Conservation (phyloP, 2,797 vertebrate species). For the Gymnoscopelus microlampas region DNA sequence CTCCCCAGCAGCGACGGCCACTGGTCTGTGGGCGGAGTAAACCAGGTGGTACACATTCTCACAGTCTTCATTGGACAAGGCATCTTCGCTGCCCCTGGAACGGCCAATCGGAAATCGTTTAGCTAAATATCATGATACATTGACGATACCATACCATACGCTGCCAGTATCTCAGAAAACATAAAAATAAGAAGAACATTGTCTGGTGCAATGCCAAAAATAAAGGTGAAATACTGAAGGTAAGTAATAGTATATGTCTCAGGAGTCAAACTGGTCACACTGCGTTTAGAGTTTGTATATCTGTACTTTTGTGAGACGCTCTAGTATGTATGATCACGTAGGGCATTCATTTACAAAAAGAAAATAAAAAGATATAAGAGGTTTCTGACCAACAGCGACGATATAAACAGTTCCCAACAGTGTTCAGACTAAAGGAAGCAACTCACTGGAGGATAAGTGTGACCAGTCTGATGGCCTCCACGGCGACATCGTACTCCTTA, state of each 20-base stretch:
- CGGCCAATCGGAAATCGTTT: slow-evolving; percentile 21
- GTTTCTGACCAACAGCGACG: no score
- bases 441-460: slow-evolving; percentile 98
- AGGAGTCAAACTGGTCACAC: neutral
- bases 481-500: slow-evolving; percentile 98
- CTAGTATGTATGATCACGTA: no score
- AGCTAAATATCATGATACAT: neutral
- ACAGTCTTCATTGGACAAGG: slow-evolving; percentile 96
- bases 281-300: no score
- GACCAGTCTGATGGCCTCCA: slow-evolving; percentile 97
- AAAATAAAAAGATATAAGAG: slow-evolving; percentile 1
- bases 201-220: neutral
- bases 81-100: slow-evolving; percentile 95
- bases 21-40: slow-evolving; percentile 95
- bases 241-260: neutral
- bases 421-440: slow-evolving; percentile 4
- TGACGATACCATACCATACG: no score
- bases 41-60: slow-evolving; percentile 98
- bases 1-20: slow-evolving; percentile 95
- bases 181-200: neutral
- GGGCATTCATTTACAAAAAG: neutral
- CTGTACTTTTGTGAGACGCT: no score
- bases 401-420: neutral
- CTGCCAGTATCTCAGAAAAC: neutral
- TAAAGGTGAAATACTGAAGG: neutral